Evolutionary conservation across 1,140 invertebrate genomes (phyloP), one percentile per base, ranked within the genome.

Genomic region (Brachionus rotundiformis): DNA sequence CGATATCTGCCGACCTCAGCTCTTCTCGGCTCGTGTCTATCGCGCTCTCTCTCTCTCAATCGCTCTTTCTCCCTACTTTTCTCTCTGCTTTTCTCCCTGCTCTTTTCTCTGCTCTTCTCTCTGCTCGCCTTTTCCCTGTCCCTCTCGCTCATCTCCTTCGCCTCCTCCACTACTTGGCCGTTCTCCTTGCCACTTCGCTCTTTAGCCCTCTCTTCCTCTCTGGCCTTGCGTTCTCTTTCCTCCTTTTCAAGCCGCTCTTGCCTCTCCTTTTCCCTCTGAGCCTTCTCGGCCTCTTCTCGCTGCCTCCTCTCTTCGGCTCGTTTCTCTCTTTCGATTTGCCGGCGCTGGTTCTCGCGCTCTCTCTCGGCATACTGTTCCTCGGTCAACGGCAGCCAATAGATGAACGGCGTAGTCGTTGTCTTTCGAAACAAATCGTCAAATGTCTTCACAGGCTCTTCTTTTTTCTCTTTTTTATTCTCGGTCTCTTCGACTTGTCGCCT

Each of bases 301-400:
- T 25, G 41, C 2, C n/a, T 7, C 41, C 75, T 47, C 16, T 77
- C 75, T 54, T 77, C 39, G 8, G 49, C 76, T 79, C 76, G 44
- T 79, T 79, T 79, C 25, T 59, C 47, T 79, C 76, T n/a, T 11
- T 79, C 76, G 13, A 36, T 59, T 31, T 59, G 33, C 10, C 76
- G 13, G 29, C 47, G n/a, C 29, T 79, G 47, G 6, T 59, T 33
- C 41, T 79, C 47, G 3, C 29, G 27, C 88, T 90, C 96, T 95
- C 33, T 54, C 1, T 79, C 76, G 2, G 10, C 7, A 33, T 33
- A 44, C 90, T 96, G 94, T 91, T 95, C 94, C 84, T 94, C 93
- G 84, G 94, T 95, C 79, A 98, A 91, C 36, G 96, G 95, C 84
- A 98, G 89, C 95, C 95, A 98, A 87, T 98, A 98, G 89, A 99